A percentile compares a stretch with the other conserved stretches of the same genome.
phyloP scores from a whole-genome alignment of 2,797 vertebrate species.

The Eutrigla gurnardus region DNA sequence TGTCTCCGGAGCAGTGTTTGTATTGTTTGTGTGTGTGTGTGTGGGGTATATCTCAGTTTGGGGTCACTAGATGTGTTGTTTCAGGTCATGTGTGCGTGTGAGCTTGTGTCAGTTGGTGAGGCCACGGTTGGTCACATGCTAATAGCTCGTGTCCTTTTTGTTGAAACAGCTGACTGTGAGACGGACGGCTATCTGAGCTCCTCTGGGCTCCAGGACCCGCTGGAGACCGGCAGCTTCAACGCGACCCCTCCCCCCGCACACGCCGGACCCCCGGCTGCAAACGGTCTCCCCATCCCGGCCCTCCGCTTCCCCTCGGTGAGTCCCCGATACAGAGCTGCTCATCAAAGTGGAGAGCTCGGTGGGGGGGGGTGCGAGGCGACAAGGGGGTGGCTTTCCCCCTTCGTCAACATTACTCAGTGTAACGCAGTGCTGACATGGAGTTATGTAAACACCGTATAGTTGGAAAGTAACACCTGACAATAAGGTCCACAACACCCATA shows the following conservation, averaged over 20 bases:
- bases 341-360: slow-evolving; percentile 15
- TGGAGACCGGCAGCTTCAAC: slow-evolving; percentile 73
- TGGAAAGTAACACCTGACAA: not conserved
- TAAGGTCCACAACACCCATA: not conserved
- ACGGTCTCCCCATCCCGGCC: slow-evolving; percentile 78
- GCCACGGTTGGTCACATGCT: slow-evolving; percentile 66
- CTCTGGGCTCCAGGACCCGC: slow-evolving; percentile 90
- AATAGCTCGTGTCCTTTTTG: slow-evolving; percentile 64
- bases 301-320: slow-evolving; percentile 90
- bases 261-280: slow-evolving; percentile 57
- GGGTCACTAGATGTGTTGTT: slow-evolving; percentile 22
- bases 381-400: slow-evolving; percentile 11
- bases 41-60: slow-evolving; percentile 2
- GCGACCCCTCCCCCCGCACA: slow-evolving; percentile 57
- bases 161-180: slow-evolving; percentile 93
- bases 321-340: slow-evolving; percentile 22
- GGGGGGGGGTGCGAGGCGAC: not conserved
- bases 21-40: slow-evolving; percentile 13
- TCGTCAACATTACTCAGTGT: slow-evolving; percentile 3
- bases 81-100: slow-evolving; percentile 11
- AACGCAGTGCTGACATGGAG: slow-evolving; percentile 1
- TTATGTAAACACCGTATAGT: not conserved
- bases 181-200: slow-evolving; percentile 95
- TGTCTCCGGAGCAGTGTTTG: not conserved
- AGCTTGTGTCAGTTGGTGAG: slow-evolving; percentile 35